Evolutionary conservation across 2,888 invertebrate species (phyloP), one percentile per base, ranked within the genome.

Genomic region (Diogma glabrata): DNA sequence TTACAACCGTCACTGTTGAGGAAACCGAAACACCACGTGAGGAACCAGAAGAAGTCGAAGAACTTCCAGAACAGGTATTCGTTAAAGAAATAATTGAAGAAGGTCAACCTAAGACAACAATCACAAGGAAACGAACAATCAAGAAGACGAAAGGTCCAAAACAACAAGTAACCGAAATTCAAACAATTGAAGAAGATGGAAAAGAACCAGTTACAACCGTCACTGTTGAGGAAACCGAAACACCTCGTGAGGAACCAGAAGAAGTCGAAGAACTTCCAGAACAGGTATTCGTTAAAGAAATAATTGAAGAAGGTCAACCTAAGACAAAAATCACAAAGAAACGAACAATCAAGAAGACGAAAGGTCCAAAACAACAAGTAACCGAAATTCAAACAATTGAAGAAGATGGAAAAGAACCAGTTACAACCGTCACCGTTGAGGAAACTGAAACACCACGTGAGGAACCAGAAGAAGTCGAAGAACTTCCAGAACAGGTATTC

Each of bases 321-420:
- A 57, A 59, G 40, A 57, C 66, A 63, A 47, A 46, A 26, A 43
- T 50, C 12, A 45, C 49, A n/a, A 55, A 50, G 40, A 53, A 48
- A 4, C 40, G 51, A 1, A 36, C 53, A 9, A 49, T 54, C 9
- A 54, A 50, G 20, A 53, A 51, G 45, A 50, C 33, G 1, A 48
- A 50, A 26, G 51, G 51, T 7, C 59, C 58, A 4, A 63, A 62
- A 54, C 66, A 61, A 54, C 63, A 64, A 60, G 56, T 57, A 20
- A 67, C 67, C n/a, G 61, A 68, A 60, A 64, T 69, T 50, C 60
- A 64, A n/a, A 66, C 63, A 7, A 58, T 65, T 2, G 64, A 69
- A 51, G 67, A 67, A 50, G 70, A 69, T 54, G 67, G 65, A 16
- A 63, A 67, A 56, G 56, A 61, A 56, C 67, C 70, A 4, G 57